These are phyloP conservation scores for Clarias fuscus DNA, from an alignment of 2,797 vertebrate species.

Conservation along the genomic window DNA sequence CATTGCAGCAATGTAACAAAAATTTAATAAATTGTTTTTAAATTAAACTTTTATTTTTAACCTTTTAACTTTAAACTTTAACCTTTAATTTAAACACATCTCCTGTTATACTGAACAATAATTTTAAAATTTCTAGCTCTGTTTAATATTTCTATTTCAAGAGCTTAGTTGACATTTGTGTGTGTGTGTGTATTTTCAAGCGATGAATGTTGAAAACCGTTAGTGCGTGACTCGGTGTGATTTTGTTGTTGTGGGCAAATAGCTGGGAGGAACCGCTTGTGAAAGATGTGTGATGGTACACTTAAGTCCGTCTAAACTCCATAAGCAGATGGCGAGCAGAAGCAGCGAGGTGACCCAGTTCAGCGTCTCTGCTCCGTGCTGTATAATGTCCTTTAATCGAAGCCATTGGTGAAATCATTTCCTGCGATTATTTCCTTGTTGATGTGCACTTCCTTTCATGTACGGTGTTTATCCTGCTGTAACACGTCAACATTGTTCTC, in stretches of 20 bases:
- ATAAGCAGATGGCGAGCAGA: slow-evolving; percentile 12
- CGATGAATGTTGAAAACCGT: neutral
- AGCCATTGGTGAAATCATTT: neutral
- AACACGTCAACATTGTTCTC: neutral
- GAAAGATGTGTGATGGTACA: slow-evolving; percentile 3
- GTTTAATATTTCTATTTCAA: neutral
- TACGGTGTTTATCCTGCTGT: slow-evolving; percentile 1
- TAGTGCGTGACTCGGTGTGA: neutral
- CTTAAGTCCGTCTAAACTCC: slow-evolving; percentile 7
- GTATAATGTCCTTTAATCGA: slow-evolving; percentile 16
- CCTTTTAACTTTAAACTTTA: too few relatives aligned
- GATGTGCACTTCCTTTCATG: slow-evolving; percentile 9
- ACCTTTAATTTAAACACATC: too few relatives aligned
- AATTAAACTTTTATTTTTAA: too few relatives aligned
- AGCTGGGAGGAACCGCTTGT: neutral
- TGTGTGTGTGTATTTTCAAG: too few relatives aligned
- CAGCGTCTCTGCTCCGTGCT: neutral
- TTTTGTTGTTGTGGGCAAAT: neutral
- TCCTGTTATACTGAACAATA: too few relatives aligned
- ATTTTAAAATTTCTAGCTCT: neutral
- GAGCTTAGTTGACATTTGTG: neutral
- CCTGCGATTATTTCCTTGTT: neutral
- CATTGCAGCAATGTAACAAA: neutral
- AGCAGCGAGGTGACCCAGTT: slow-evolving; percentile 4
- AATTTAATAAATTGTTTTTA: neutral